A percentile compares a stretch with the other conserved stretches of the same genome.
Conservation (phyloP, 2,113 vertebrate species). For the Mystacornis crossleyi region DNA sequence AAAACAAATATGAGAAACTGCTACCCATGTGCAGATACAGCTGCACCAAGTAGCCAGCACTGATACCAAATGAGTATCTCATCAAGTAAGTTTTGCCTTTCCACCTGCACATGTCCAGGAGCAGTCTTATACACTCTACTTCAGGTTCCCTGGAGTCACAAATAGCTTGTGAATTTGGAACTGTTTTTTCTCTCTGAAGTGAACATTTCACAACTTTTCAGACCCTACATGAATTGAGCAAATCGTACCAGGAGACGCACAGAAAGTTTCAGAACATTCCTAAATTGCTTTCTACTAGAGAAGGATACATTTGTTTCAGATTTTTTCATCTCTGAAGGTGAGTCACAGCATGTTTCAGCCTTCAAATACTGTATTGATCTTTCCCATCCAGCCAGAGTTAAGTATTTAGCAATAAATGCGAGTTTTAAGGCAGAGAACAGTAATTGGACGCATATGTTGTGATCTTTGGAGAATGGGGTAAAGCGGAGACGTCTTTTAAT, state of each 20-base stretch:
- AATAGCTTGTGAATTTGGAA: no score
- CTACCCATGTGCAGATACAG: not conserved
- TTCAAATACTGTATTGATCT: constrained; percentile 44
- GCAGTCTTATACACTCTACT: not conserved
- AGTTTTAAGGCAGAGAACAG: not conserved
- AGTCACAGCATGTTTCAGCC: constrained; percentile 25
- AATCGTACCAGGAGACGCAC: not conserved
- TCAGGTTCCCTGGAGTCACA: not conserved
- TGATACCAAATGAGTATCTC: not conserved
- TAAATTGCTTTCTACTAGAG: not conserved
- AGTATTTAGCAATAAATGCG: constrained; percentile 38
- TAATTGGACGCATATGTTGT: not conserved
- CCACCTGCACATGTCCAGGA: accelerated
- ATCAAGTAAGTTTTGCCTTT: not conserved
- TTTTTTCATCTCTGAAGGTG: constrained; percentile 13
- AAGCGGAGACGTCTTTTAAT: not conserved
- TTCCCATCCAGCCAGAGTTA: constrained; percentile 1
- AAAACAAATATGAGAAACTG: not conserved
- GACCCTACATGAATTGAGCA: not conserved
- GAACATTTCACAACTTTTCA: not conserved
- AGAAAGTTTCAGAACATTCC: constrained; percentile 11
- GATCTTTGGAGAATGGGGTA: not conserved
- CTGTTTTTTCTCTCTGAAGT: not conserved
- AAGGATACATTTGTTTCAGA: constrained; percentile 16
- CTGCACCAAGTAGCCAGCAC: not conserved